Base-by-base conservation (phyloP, 2,113 vertebrate genomes). In the Leuciscus idus region DNA sequence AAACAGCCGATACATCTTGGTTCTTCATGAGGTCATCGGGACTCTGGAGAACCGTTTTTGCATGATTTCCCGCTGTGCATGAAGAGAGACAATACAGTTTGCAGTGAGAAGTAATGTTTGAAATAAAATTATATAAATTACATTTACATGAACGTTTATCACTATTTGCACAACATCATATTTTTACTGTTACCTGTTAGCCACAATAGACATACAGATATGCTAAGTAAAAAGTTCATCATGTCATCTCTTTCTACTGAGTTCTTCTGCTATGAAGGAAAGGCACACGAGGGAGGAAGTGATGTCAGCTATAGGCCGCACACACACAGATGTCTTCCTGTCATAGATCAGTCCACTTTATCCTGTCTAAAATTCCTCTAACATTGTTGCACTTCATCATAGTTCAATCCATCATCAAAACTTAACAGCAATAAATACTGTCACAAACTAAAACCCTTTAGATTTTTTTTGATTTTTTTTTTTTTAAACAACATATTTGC, bases 161-260 rank as follows among this genome's bases (percentile, higher is more conserved):
- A 23, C 36, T 4, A 12, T 23, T 23, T 39, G 9, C 19, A 6
- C 19, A 72, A 23, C 1, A 26, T 13, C 4, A 64, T 64, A 8
- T 64, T 72, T 39, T 48, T 84, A 59, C n/a, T 6, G 4, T 73
- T 87, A 87, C 86, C 64, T 73, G 86, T 70, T 15, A 78, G 50
- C 30, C n/a, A 62, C 15, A 87, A 62, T 12, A 87, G 23, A 84
- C 30, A 73, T 30, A 39, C 52, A 46, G 33, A 80, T 61, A 57
- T 46, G 10, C 12, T 4, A 0, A 87, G 33, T 36, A 84, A 15
- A 61, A 59, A 0, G 13, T 66, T 26, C 68, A 30, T 15, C 52
- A 39, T 87, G 74, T 10, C 72, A 19, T 23, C 28, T 48, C 52
- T 39, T 28, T 79, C 33, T 75, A 21, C 28, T 73, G 70, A 43